Conservation (phyloP, 35 echinoderm and acorn worm species). For the Heliocidaris erythrogramma region DNA sequence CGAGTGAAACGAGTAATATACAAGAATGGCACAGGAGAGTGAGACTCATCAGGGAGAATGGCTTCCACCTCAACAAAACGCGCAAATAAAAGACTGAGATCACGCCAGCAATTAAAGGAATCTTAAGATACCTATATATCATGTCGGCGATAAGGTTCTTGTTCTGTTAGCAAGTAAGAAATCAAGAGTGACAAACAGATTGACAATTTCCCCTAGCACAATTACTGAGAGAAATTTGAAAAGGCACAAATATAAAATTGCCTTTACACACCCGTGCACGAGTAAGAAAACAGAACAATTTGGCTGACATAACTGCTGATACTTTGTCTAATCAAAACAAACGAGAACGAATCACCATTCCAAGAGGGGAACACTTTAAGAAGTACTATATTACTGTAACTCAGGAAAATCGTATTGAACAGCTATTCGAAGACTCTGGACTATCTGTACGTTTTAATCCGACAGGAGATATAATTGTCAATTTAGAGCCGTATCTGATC, state of each 20-base stretch:
- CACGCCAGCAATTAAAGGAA: slow-evolving; percentile 47
- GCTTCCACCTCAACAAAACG: slow-evolving; percentile 25
- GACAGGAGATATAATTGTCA: slow-evolving; percentile 40
- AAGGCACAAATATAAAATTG: slow-evolving; percentile 48
- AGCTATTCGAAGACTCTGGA: slow-evolving; percentile 43
- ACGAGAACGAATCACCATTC: slow-evolving; percentile 22
- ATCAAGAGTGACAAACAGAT: slow-evolving; percentile 53
- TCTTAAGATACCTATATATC: slow-evolving; percentile 51
- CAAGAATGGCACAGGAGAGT: slow-evolving; percentile 45
- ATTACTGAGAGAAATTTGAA: slow-evolving; percentile 42
- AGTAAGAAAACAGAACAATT: slow-evolving; percentile 27
- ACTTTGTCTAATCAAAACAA: slow-evolving; percentile 46
- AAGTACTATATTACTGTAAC: slow-evolving; percentile 44
- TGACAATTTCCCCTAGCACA: slow-evolving; percentile 46
- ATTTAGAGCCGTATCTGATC: slow-evolving; percentile 51
- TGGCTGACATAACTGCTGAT: slow-evolving; percentile 41
- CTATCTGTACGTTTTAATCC: slow-evolving; percentile 42
- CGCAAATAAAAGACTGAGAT: slow-evolving; percentile 32
- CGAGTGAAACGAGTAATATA: background rate
- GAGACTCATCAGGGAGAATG: slow-evolving; percentile 46
- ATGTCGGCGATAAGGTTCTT: slow-evolving; percentile 45
- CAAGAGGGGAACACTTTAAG: slow-evolving; percentile 27
- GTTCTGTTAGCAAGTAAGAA: slow-evolving; percentile 47
- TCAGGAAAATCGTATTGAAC: slow-evolving; percentile 40
- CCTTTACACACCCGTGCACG: slow-evolving; percentile 33